Evolutionary conservation across 2,888 invertebrate species (phyloP).

Genomic region (Shargacucullia verbasci): DNA sequence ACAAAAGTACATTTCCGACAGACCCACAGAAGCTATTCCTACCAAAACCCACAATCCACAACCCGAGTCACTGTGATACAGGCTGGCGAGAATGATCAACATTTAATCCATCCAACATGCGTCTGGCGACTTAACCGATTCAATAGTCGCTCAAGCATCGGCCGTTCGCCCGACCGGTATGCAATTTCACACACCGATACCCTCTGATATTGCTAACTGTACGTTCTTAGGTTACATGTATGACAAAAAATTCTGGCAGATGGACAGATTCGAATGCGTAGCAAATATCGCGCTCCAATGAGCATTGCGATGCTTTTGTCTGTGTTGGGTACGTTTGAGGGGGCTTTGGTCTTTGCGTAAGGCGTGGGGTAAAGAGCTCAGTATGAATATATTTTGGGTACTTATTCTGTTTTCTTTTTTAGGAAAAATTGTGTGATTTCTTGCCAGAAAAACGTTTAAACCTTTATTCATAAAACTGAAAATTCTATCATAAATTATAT

Average conservation of each 20-base stretch:
- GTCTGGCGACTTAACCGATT: slow-evolving; percentile 53
- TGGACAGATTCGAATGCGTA: slow-evolving; percentile 50
- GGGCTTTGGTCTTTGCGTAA: too few relatives aligned
- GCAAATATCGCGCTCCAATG: slow-evolving; percentile 48
- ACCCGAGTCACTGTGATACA: slow-evolving; percentile 15
- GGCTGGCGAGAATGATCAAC: slow-evolving; percentile 31
- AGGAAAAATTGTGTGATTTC: too few relatives aligned
- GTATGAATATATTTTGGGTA: too few relatives aligned
- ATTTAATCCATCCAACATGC: slow-evolving; percentile 45
- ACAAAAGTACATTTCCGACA: too few relatives aligned
- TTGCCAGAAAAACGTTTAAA: too few relatives aligned
- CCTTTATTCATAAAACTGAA: too few relatives aligned
- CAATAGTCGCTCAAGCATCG: slow-evolving; percentile 59
- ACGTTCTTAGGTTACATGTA: slow-evolving; percentile 60
- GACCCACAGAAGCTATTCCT: too few relatives aligned
- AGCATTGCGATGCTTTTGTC: slow-evolving; percentile 32
- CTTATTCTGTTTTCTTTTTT: too few relatives aligned
- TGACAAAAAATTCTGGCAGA: slow-evolving; percentile 62
- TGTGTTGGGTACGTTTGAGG: slow-evolving; percentile 1
- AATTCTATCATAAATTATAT: too few relatives aligned
- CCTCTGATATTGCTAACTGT: slow-evolving; percentile 74
- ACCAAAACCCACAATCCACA: not conserved
- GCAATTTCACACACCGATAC: slow-evolving; percentile 79
- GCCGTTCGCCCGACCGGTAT: slow-evolving; percentile 62
- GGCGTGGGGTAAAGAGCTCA: too few relatives aligned